Evolutionary conservation across 2,797 vertebrate genomes (phyloP).

Genomic region (Acanthurus lineatus): DNA sequence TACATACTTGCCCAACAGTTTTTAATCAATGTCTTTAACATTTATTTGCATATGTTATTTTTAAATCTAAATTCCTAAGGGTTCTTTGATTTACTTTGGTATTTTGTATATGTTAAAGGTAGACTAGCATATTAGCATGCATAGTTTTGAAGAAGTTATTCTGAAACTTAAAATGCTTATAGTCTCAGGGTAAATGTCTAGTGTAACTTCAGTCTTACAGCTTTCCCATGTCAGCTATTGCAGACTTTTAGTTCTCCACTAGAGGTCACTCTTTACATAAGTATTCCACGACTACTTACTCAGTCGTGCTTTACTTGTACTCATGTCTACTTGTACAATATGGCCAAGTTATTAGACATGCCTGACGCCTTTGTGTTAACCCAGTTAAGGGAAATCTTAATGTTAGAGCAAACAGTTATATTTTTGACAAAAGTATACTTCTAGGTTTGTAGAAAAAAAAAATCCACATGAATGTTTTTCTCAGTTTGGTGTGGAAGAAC

Average conservation of each 20-base stretch:
- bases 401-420: background rate
- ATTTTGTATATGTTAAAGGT: too few species aligned
- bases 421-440: too few species aligned
- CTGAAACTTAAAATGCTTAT: too few species aligned
- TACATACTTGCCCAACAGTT: background rate
- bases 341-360: background rate
- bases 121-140: too few species aligned
- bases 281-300: background rate
- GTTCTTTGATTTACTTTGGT: too few species aligned
- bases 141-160: too few species aligned
- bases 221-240: too few species aligned
- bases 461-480: background rate
- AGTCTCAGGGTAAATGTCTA: too few species aligned
- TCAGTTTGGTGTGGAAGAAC: background rate
- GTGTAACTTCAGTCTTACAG: too few species aligned
- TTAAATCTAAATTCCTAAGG: too few species aligned
- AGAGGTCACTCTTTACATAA: slow-evolving; percentile 19
- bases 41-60: too few species aligned
- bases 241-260: background rate
- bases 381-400: background rate
- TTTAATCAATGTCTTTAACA: too few species aligned
- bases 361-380: background rate
- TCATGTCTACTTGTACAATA: background rate
- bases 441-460: background rate
- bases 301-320: background rate